A percentile compares a stretch with the other conserved stretches of the same genome.
Conservation (phyloP, 2,113 vertebrate genomes). For the Dromas ardeola region DNA sequence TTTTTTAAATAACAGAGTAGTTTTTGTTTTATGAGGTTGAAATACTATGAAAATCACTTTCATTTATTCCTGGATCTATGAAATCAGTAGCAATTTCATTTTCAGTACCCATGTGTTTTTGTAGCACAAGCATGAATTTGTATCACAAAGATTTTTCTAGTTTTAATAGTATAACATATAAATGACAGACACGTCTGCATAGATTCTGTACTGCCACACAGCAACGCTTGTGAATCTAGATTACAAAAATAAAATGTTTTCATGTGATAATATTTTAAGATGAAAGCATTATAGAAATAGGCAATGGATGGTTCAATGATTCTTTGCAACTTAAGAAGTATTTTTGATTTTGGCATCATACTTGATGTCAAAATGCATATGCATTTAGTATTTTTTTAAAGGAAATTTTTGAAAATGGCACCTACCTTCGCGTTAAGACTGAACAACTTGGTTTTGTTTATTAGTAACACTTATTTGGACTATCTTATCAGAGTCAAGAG, state of each 20-base stretch:
- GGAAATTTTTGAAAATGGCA: neutral
- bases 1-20: neutral
- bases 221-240: neutral
- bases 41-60: neutral
- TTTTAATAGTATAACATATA: neutral
- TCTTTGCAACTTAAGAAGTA: neutral
- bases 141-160: neutral
- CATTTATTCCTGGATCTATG: neutral
- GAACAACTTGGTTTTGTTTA: neutral
- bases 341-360: neutral
- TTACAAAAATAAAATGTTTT: neutral
- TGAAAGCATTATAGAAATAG: neutral
- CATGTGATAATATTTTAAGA: neutral
- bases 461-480: neutral
- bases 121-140: neutral
- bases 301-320: neutral
- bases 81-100: slow-evolving; percentile 17
- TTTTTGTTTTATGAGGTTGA: neutral
- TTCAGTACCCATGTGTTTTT: neutral
- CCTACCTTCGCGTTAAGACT: neutral
- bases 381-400: neutral
- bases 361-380: neutral
- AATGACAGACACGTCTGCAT: neutral
- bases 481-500: neutral
- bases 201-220: neutral